A percentile compares a stretch with the other conserved stretches of the same genome.
phyloP scores from a whole-genome alignment of 2,888 invertebrate genomes.

The Tribolium freemani region DNA sequence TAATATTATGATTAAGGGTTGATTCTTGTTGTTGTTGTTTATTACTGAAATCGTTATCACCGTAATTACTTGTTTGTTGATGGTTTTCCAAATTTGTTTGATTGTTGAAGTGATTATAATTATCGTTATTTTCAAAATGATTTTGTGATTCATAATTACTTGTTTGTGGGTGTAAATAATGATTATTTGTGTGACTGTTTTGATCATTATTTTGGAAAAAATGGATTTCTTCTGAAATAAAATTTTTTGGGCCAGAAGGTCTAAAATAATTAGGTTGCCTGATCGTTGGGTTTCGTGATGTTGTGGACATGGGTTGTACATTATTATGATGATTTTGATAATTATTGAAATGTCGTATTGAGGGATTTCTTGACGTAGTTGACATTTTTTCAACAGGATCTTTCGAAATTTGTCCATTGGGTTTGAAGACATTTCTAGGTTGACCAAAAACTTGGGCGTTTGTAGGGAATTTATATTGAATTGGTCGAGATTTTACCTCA shows the following conservation, averaged over 20 bases:
- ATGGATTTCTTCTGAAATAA: slow-evolving; percentile 22
- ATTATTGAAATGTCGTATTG: neutral
- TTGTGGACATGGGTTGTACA: neutral
- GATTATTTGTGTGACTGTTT: slow-evolving; percentile 4
- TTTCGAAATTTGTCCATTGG: neutral
- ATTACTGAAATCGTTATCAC: neutral
- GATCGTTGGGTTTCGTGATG: neutral
- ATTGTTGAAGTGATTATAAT: neutral
- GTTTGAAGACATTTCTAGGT: slow-evolving; percentile 22
- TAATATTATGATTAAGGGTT: neutral
- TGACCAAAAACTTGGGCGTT: slow-evolving; percentile 6
- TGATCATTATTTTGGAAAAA: neutral
- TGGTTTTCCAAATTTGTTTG: neutral
- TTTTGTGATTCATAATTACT: slow-evolving; percentile 1
- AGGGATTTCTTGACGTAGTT: neutral
- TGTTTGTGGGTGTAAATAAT: neutral
- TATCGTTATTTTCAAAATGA: neutral
- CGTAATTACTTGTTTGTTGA: neutral
- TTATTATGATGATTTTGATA: neutral
- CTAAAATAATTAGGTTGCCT: slow-evolving; percentile 1
- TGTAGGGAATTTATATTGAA: neutral
- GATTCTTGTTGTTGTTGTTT: slow-evolving; percentile 7
- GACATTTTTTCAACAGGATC: slow-evolving; percentile 12
- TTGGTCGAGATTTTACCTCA: slow-evolving; percentile 4
- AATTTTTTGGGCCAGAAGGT: slow-evolving; percentile 11